Conservation (phyloP, 1,140 invertebrate genomes). For the Lethocerus indicus region DNA sequence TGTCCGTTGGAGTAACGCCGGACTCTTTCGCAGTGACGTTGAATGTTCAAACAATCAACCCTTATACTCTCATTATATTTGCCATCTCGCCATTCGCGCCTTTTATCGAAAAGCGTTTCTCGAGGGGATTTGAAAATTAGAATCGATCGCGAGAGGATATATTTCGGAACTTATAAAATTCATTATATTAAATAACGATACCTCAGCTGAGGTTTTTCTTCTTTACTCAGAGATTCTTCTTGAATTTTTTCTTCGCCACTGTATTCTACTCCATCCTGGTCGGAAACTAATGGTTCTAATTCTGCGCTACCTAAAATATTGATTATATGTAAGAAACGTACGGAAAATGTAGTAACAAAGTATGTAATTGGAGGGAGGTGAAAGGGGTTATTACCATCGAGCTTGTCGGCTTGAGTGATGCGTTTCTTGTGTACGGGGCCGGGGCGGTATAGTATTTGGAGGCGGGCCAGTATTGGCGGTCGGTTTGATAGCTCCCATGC, state of each 20-base stretch:
- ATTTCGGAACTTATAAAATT: too few species aligned
- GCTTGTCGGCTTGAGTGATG: conserved; percentile 20
- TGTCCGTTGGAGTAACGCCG: too few species aligned
- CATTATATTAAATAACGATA: too few species aligned
- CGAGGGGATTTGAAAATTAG: too few species aligned
- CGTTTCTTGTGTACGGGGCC: conserved; percentile 42
- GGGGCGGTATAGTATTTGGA: conserved; percentile 17
- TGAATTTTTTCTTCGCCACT: conserved; percentile 29
- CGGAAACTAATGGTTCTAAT: conserved; percentile 59
- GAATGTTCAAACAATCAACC: too few species aligned
- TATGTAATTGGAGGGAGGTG: background rate
- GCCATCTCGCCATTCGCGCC: too few species aligned
- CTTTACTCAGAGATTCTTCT: conserved; percentile 20
- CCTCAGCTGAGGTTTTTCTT: conserved; percentile 18
- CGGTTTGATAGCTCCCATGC: conserved; percentile 57
- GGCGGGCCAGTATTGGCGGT: background rate
- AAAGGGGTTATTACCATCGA: conserved; percentile 22
- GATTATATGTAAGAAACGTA: too few species aligned
- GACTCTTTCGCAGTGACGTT: too few species aligned
- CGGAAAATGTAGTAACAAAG: too few species aligned
- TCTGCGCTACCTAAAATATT: conserved; percentile 43
- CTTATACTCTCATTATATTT: too few species aligned
- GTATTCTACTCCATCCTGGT: conserved; percentile 37
- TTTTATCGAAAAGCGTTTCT: too few species aligned
- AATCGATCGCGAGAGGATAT: too few species aligned